Percentiles rank a stretch among this genome's conserved stretches.
Evolutionary conservation across 2,113 vertebrate genomes (phyloP).

Genomic region (Apaloderma vittatum): DNA sequence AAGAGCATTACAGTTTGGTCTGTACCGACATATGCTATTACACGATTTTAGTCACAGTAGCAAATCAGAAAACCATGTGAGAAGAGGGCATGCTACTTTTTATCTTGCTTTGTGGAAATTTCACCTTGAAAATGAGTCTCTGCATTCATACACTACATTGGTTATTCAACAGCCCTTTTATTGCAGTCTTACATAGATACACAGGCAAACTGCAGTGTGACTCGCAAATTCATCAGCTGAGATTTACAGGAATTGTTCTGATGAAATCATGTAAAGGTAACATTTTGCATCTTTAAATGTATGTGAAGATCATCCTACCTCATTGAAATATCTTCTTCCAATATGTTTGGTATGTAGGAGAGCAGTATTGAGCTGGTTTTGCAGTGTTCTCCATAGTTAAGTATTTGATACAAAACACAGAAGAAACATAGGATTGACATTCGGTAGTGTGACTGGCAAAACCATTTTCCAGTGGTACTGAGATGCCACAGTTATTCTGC

Average conservation of each 20-base stretch:
- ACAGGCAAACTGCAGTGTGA: neutral
- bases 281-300: neutral
- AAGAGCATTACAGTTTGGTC: neutral
- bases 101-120: neutral
- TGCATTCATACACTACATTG: neutral
- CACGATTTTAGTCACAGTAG: neutral
- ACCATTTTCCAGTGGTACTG: neutral
- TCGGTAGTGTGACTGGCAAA: neutral
- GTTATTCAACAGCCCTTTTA: neutral
- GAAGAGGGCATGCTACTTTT: neutral
- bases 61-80: neutral
- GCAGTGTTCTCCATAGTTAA: neutral
- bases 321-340: neutral
- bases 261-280: accelerated
- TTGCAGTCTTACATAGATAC: neutral
- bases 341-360: neutral
- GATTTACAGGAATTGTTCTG: neutral
- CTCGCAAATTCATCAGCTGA: neutral
- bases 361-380: neutral
- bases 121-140: neutral
- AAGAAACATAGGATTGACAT: neutral
- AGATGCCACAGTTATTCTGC: neutral
- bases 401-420: neutral
- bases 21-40: neutral
- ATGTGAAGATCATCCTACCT: neutral